Base-by-base conservation (phyloP, 2,797 vertebrate species). In the Sebastes minor region DNA sequence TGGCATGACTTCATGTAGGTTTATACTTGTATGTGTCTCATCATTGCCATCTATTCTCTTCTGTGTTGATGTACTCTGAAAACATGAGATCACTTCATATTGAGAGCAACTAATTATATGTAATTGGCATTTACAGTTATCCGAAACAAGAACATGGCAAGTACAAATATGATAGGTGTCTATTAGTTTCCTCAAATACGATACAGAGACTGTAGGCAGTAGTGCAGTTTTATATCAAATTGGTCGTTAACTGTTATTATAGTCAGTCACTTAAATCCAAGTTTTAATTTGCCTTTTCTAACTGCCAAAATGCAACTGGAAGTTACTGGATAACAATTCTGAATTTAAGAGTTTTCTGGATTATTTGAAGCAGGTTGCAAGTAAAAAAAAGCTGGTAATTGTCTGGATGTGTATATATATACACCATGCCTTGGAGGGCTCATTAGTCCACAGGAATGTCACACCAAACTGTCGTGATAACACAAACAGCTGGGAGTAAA, bases 1-100 rank as follows among this genome's bases (percentile, higher is more conserved):
- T 89, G 89, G 89, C 90, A 86, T 92, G 90, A 90, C 70, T 88
- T 89, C 75, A 78, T 85, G 85, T 90, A 86, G 81, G 86, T 82
- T 89, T 85, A 66, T 89, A 86, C 74, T 81, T 56, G 76, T 90
- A 32, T 62, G 68, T 82, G 84, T 91, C 64, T 69, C 81, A 82
- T 70, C 57, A 32, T 86, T 76, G 73, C 76, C 81, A 83, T 90
- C 61, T 77, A 23, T 72, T 83, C 79, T 84, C 73, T 61, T 75
- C 78, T 62, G 78, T 88, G 75, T 76, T 8, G 30, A 66, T 86
- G 81, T 86, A 57, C 72, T 74, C 77, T 68, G 49, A 66, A 76
- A 75, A 85, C 67, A 57, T 35, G 68, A 87, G 65, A 62, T 82
- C 77, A 65, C 72, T 49, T 85, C 55, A 74, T 88, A 72, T 76